Conservation (phyloP, 2,113 vertebrate genomes). For the Triplophysa rosa region DNA sequence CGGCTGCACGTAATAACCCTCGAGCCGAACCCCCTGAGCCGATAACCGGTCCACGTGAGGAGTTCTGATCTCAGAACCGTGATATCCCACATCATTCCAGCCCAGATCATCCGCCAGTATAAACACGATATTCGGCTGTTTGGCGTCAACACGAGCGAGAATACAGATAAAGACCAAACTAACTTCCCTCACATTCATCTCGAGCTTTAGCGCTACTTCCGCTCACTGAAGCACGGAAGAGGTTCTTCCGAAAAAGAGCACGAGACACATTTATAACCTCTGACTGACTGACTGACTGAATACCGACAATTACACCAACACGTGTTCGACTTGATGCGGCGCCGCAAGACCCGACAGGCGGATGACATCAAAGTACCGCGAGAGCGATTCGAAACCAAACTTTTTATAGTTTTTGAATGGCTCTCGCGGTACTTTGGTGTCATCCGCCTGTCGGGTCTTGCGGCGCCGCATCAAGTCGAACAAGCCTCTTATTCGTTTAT, state of each 20-base stretch:
- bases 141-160: not conserved
- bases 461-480: too few relatives aligned
- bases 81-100: constrained; percentile 91
- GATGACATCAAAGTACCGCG: too few relatives aligned
- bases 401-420: too few relatives aligned
- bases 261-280: not conserved
- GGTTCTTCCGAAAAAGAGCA: not conserved
- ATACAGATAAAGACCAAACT: not conserved
- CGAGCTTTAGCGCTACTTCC: not conserved
- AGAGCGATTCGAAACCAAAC: too few relatives aligned
- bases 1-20: constrained; percentile 91
- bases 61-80: constrained; percentile 83
- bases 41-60: constrained; percentile 85
- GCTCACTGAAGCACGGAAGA: not conserved
- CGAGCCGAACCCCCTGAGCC: constrained; percentile 81
- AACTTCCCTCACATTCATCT: not conserved
- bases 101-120: constrained; percentile 90
- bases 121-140: constrained; percentile 78
- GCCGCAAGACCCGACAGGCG: too few relatives aligned
- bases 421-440: too few relatives aligned
- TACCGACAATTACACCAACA: too few relatives aligned
- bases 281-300: too few relatives aligned
- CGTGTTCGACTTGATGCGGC: too few relatives aligned
- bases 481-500: too few relatives aligned
- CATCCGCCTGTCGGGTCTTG: too few relatives aligned